Evolutionary conservation across 2,113 vertebrate species (phyloP).

Genomic region (Toxostoma redivivum): DNA sequence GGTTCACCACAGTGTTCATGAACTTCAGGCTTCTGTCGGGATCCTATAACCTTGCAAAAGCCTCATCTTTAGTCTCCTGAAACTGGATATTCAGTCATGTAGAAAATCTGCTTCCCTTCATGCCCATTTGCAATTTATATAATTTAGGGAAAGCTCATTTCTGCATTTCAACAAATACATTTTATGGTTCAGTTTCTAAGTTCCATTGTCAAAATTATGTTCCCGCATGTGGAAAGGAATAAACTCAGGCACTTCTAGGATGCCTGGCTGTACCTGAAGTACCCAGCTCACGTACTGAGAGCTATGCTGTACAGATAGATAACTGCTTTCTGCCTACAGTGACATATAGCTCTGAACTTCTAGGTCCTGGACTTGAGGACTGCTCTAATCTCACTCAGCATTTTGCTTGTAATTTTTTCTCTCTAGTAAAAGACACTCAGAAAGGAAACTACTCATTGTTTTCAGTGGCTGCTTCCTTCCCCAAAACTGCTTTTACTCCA

Average conservation of each 20-base stretch:
- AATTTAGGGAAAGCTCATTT: slow-evolving; percentile 25
- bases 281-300: background rate
- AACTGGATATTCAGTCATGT: background rate
- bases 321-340: background rate
- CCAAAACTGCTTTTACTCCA: background rate
- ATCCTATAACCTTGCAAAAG: background rate
- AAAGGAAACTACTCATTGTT: background rate
- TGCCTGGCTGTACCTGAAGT: background rate
- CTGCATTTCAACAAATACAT: background rate
- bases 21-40: background rate
- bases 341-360: background rate
- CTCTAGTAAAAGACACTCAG: background rate
- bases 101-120: slow-evolving; percentile 10
- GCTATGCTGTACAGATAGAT: background rate
- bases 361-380: background rate
- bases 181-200: background rate
- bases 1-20: background rate
- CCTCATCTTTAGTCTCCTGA: background rate
- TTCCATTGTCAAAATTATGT: background rate
- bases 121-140: background rate
- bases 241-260: background rate
- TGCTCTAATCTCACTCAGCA: background rate
- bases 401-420: background rate
- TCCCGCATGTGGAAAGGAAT: background rate
- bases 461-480: background rate